Base-by-base conservation (phyloP, 2,888 invertebrate genomes). In the Stenichneumon culpator region DNA sequence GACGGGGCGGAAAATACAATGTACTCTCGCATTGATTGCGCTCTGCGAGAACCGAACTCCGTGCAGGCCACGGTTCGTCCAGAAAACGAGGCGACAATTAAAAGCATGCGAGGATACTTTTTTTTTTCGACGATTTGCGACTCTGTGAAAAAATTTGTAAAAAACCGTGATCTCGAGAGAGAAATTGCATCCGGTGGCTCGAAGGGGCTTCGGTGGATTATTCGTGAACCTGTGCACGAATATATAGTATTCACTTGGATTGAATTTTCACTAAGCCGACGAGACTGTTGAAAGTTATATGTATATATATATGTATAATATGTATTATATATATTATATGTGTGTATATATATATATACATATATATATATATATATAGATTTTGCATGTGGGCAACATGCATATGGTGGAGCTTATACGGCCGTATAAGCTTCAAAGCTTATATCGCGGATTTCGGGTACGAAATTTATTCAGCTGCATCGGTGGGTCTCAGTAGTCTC, bases 401-500 rank as follows among this genome's bases (percentile, higher is more conserved):
- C 57, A 11, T 25, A 57, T 57, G 57, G 25, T 3, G 14, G 57
- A 57, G 57, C 57, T 57, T 57, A 57, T 57, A 57, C 57, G 22
- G 3, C 6, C 4, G 11, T 57, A 22, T 57, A 57, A 57, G 57
- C 57, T 57, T 57, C 57, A 14, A 57, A 19, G 57, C 25, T 57
- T 54, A 54, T 54, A 54, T 19, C 22, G 11, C 22, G 54, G 54
- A 54, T 54, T 57, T 72, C 39, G 36, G 22, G 39, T 36, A 44
- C 16, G 22, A 72, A 72, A 72, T 72, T 72, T 72, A 72, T 72
- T 72, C 72, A 36, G 57, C 57, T 57, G 22, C 54, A 57, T 72
- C 36, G 39, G 16, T 19, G 44, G 16, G n/a, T 50, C 28, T 22
- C 36, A 25, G 16, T 16, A 39, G 57, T 54, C 57, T 54, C 39